Evolutionary conservation across 2,797 vertebrate genomes (phyloP), one percentile per base, ranked within the genome.

Genomic region (Macropodus opercularis): DNA sequence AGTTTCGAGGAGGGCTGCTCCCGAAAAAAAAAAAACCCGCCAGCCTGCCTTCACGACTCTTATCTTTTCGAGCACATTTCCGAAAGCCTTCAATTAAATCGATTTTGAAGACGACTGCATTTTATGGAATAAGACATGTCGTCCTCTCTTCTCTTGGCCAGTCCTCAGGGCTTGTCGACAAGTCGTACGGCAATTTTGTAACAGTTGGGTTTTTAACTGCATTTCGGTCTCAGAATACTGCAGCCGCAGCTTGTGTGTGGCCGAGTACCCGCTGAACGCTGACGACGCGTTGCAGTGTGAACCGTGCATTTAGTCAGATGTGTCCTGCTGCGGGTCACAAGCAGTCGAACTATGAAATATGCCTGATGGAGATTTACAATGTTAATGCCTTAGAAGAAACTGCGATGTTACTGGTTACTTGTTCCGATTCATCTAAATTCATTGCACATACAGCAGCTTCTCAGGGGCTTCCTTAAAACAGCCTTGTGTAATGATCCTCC

Each of bases 21-120:
- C n/a, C n/a, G n/a, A n/a, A n/a, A n/a, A 67, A 63, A 57, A 83
- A 65, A 64, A 40, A 2, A 40, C 53, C 60, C 6, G 65, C 73
- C 21, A 21, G 50, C 67, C 80, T 73, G 56, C 49, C 77, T 71
- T 80, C 64, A 75, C 27, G 65, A 71, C 80, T 61, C 85, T 89
- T 89, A 88, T 88, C 88, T 85, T 74, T 61, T 62, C 65, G 36
- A 81, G 76, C 85, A 86, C 86, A 90, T 87, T 86, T 85, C 77
- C 72, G 58, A 73, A 83, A 81, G 81, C 82, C 69, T 66, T 75
- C 46, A 47, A 73, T 79, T 85, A 69, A 89, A 87, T 86, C 54
- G 64, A 90, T 85, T 89, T 76, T 85, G 63, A 84, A 80, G 77
- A 83, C 51, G 58, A 75, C 73, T 69, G 79, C 72, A 57, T 83